A percentile compares a stretch with the other conserved stretches of the same genome.
Conservation (phyloP, 1,140 invertebrate species). For the Periplaneta americana region DNA sequence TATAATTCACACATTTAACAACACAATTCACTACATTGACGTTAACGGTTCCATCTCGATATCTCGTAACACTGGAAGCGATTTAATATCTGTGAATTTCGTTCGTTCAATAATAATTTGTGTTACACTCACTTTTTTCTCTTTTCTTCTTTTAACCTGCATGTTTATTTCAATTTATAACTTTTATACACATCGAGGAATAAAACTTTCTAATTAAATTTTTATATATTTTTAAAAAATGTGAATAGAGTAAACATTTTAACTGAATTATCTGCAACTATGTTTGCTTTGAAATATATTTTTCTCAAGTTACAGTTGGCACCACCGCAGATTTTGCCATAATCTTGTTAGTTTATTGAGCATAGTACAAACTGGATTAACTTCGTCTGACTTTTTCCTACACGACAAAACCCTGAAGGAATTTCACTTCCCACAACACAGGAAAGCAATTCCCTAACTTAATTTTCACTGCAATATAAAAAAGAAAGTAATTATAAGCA, state of each 20-base stretch:
- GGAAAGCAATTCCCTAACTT: neutral
- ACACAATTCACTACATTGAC: neutral
- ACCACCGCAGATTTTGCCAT: neutral
- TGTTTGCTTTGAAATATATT: neutral
- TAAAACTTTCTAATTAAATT: no score
- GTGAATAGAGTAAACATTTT: no score
- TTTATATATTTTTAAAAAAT: no score
- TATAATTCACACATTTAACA: neutral
- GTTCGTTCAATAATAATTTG: no score
- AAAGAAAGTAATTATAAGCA: neutral
- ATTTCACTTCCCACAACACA: neutral
- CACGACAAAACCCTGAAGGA: neutral
- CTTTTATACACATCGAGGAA: no score
- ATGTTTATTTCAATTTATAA: no score
- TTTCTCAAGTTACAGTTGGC: neutral
- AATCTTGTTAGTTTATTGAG: neutral
- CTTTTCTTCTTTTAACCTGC: no score
- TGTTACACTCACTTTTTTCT: no score
- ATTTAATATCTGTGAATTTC: no score
- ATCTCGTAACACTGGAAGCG: no score
- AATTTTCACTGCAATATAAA: neutral
- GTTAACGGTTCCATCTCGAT: no score
- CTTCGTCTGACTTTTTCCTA: neutral
- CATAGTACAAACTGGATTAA: neutral
- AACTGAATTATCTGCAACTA: no score